Base-by-base conservation (phyloP, 2,888 invertebrate genomes). In the Acleris sparsana region DNA sequence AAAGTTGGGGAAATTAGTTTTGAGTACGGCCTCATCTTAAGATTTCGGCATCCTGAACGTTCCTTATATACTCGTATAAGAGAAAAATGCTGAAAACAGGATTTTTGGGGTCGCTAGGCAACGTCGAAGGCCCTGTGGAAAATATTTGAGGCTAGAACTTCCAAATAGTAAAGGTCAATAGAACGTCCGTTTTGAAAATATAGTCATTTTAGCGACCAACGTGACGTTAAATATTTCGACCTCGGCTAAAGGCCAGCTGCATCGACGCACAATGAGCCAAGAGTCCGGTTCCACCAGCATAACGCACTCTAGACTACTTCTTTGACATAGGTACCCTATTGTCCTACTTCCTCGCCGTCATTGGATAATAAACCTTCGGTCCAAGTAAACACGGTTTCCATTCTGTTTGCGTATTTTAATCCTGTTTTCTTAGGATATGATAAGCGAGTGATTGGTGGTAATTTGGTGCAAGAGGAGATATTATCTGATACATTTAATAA, bases 171-270 rank as follows among this genome's bases (percentile, higher is more conserved):
- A 16, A n/a, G 46, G 46, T n/a, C 46, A 46, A 7, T 17, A 17
- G 17, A 17, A 46, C 16, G 17, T 46, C 6, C 46, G 46, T 46
- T 46, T n/a, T 46, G 5, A 46, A 16, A 46, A 46, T 7, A 46
- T 46, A 46, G 46, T 46, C 17, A 46, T 46, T 46, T 46, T 46
- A 13, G 17, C 46, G 49, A 17, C 18, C 9, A 18, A 17, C 18
- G 5, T 20, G 20, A 6, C 39, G 53, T 43, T 55, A 55, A 55
- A 55, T 55, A 55, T 55, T 55, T 55, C 20, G 55, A 55, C 55
- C 55, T 55, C 22, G 43, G 16, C 43, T 16, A 43, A 55, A 55
- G 43, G 55, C 55, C 55, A 55, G 55, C 55, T 55, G 55, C 55
- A 55, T 43, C 39, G 55, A 20, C 55, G 43, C 55, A 55, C 17